Percentiles rank a stretch among this genome's conserved stretches.
Evolutionary conservation across 2,113 vertebrate species (phyloP).

Genomic region (Panurus biarmicus): DNA sequence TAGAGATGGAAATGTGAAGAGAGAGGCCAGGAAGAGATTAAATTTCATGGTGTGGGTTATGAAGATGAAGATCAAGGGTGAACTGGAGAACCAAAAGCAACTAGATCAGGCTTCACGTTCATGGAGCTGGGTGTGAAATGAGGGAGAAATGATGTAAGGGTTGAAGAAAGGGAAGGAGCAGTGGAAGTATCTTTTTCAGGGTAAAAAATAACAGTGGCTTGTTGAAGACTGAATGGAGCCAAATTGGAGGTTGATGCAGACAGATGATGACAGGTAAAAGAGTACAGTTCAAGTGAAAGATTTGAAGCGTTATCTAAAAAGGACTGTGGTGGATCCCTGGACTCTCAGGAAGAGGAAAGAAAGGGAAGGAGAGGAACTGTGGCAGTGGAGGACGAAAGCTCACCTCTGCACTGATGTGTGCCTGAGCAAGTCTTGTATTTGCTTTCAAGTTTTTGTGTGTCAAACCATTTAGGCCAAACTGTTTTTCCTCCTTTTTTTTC

Average conservation of each 20-base stretch:
- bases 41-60: background rate
- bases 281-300: background rate
- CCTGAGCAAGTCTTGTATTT: background rate
- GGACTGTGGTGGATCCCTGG: background rate
- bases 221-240: background rate
- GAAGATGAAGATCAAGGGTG: background rate
- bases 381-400: background rate
- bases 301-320: background rate
- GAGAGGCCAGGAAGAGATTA: background rate
- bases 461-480: conserved; percentile 16
- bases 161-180: background rate
- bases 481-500: background rate
- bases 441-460: conserved; percentile 7
- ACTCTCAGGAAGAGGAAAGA: background rate
- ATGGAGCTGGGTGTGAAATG: background rate
- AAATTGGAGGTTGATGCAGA: background rate
- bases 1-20: background rate
- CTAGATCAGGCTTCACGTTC: background rate
- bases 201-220: background rate
- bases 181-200: background rate
- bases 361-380: background rate
- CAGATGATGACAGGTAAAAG: background rate
- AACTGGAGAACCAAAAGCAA: background rate
- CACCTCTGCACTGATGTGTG: background rate
- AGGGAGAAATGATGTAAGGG: background rate